phyloP scores from a whole-genome alignment of 2,113 vertebrate genomes.

The Apodemus speciosus region DNA sequence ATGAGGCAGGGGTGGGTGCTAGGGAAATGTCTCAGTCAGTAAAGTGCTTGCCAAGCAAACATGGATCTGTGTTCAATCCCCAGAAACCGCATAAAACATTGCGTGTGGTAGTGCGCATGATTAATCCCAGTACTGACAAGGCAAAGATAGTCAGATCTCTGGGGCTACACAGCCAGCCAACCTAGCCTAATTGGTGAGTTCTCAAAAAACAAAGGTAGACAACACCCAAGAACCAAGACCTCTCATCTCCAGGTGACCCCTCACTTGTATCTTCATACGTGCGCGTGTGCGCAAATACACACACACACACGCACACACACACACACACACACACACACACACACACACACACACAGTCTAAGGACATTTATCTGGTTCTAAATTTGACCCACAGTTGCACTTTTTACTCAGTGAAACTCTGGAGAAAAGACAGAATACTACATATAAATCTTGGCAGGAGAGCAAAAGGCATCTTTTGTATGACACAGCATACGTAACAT shows the following conservation, averaged over 20 bases:
- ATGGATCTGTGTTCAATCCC: not conserved
- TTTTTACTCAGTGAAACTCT: conserved; percentile 50
- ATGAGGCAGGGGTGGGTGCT: not conserved
- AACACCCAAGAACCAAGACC: not conserved
- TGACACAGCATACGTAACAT: conserved; percentile 46
- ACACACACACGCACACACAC: not conserved
- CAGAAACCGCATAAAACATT: not conserved
- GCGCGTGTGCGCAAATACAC: too few species aligned
- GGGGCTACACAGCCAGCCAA: not conserved
- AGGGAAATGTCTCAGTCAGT: not conserved
- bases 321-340: not conserved
- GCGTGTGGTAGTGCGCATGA: not conserved
- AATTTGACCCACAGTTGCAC: not conserved
- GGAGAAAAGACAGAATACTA: conserved; percentile 25
- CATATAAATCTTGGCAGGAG: conserved; percentile 47
- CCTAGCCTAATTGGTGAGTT: not conserved
- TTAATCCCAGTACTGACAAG: not conserved
- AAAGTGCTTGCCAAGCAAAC: not conserved
- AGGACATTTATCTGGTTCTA: not conserved
- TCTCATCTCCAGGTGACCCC: not conserved
- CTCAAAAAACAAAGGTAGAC: not conserved
- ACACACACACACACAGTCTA: not conserved
- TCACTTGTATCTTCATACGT: too few species aligned
- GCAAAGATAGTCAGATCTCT: not conserved
- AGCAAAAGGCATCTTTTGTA: conserved; percentile 45